phyloP scores from a whole-genome alignment of 2,113 vertebrate species.

The Petroica traversi region DNA sequence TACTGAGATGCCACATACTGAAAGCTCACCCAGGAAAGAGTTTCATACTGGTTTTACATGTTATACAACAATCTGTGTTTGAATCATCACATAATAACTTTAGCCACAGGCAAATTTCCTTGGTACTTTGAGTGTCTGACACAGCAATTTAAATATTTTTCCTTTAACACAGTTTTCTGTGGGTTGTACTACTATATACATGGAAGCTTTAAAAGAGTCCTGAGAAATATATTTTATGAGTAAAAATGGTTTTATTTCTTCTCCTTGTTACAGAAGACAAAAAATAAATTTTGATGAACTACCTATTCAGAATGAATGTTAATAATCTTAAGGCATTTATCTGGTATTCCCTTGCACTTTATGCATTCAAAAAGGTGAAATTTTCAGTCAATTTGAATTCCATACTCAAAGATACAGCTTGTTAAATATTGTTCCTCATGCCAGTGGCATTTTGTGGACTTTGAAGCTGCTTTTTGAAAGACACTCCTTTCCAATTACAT shows the following conservation, averaged over 20 bases:
- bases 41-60: background rate
- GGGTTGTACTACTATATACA: rapidly evolving
- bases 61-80: background rate
- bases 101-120: background rate
- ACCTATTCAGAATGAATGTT: background rate
- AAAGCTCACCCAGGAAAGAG: background rate
- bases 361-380: background rate
- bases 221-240: background rate
- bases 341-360: background rate
- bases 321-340: background rate
- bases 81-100: background rate
- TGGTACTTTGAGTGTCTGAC: background rate
- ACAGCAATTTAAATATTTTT: background rate
- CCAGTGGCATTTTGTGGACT: background rate
- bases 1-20: background rate
- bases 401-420: background rate
- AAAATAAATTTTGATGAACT: background rate
- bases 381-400: background rate
- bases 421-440: background rate
- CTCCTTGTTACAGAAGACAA: background rate
- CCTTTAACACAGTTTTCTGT: background rate
- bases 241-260: background rate
- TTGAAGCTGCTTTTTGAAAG: conserved; percentile 1
- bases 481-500: background rate
- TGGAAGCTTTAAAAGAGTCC: background rate